phyloP scores from a whole-genome alignment of 2,888 invertebrate genomes.

The Odiellus spinosus region DNA sequence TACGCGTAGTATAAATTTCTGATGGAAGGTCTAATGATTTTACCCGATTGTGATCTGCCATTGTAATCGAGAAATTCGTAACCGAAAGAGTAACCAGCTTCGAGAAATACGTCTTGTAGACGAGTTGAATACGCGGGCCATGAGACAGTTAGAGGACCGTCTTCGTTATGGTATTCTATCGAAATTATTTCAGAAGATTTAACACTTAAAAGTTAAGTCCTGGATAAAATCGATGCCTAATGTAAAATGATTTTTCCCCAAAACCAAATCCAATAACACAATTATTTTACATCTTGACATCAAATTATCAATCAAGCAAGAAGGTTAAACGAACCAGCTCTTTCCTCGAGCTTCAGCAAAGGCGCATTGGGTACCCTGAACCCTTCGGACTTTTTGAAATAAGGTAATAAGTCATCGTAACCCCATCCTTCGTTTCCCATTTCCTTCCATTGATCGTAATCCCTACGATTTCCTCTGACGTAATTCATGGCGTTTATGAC shows the following conservation, averaged over 20 bases:
- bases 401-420: slow-evolving; percentile 61
- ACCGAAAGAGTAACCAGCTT: slow-evolving; percentile 18
- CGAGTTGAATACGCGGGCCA: slow-evolving; percentile 20
- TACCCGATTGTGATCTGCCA: slow-evolving; percentile 18
- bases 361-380: slow-evolving; percentile 22
- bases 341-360: too few species aligned
- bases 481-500: slow-evolving; percentile 96
- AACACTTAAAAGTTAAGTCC: too few species aligned
- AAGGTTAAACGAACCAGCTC: too few species aligned
- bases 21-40: too few species aligned
- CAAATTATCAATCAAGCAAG: too few species aligned
- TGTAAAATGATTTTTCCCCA: too few species aligned
- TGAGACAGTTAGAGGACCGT: slow-evolving; percentile 20
- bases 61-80: slow-evolving; percentile 22
- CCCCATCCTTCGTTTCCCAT: slow-evolving; percentile 78
- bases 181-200: too few species aligned
- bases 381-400: slow-evolving; percentile 43
- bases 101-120: slow-evolving; percentile 18
- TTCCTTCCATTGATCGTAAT: slow-evolving; percentile 75
- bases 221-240: too few species aligned
- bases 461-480: slow-evolving; percentile 66
- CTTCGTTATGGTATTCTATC: slow-evolving; percentile 13
- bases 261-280: too few species aligned
- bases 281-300: too few species aligned
- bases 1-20: too few species aligned